phyloP scores from a whole-genome alignment of 2,888 invertebrate genomes.

The Chrysolina haemoptera region DNA sequence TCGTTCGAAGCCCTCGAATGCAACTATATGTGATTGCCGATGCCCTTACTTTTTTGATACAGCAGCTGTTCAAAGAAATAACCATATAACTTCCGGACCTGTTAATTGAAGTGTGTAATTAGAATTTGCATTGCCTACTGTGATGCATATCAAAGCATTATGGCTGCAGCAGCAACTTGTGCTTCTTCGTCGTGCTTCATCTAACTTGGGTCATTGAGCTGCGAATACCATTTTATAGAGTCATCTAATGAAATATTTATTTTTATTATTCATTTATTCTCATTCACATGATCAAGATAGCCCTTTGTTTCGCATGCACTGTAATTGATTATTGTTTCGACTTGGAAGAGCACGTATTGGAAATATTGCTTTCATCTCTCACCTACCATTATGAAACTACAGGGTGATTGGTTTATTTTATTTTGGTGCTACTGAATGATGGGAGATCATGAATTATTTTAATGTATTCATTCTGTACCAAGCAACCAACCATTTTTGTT shows the following conservation, averaged over 20 bases:
- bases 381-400: slow-evolving; percentile 16
- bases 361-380: slow-evolving; percentile 7
- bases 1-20: slow-evolving; percentile 9
- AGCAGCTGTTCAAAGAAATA: slow-evolving; percentile 24
- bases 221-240: slow-evolving; percentile 45
- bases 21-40: background rate
- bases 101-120: slow-evolving; percentile 63
- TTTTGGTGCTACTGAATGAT: background rate
- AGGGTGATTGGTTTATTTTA: background rate
- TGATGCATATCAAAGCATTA: slow-evolving; percentile 61
- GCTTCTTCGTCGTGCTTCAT: slow-evolving; percentile 54
- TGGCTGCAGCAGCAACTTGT: slow-evolving; percentile 50
- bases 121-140: slow-evolving; percentile 61
- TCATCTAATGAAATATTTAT: slow-evolving; percentile 40
- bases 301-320: slow-evolving; percentile 26
- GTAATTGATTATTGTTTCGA: slow-evolving; percentile 30
- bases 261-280: slow-evolving; percentile 40
- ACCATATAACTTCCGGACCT: slow-evolving; percentile 54
- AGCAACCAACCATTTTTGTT: too few species aligned
- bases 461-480: background rate
- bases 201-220: slow-evolving; percentile 58
- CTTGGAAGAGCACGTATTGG: slow-evolving; percentile 3
- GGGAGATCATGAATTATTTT: too few species aligned
- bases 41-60: slow-evolving; percentile 17
- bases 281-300: slow-evolving; percentile 28